Evolutionary conservation across 2,797 vertebrate species (phyloP), one percentile per base, ranked within the genome.

Genomic region (Rhadinocentrus ornatus): DNA sequence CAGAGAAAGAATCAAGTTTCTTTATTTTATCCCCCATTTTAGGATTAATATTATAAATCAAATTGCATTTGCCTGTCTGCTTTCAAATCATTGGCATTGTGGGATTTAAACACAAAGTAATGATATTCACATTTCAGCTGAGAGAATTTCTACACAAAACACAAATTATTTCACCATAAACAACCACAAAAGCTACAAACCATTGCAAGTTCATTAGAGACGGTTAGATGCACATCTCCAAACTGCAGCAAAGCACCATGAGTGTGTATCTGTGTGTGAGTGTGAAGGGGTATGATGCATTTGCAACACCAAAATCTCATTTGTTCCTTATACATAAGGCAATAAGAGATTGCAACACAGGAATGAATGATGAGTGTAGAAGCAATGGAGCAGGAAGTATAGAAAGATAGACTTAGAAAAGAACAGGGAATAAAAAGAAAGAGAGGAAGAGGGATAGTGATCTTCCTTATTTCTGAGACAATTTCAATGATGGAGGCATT

Each of bases 171-270:
- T 80, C 46, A 52, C 62, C 71, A 34, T 80, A 88, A 90, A 82
- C 78, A 89, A 86, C 85, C 79, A 77, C 73, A 22, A 76, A 75
- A 82, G 74, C 75, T 64, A 77, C 24, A 35, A 86, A 86, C 55
- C 46, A 72, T 71, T 78, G 79, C 73, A 24, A 82, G 75, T 89
- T 91, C 88, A 91, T 91, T 89, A 92, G 87, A 78, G 80, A 86
- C 73, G 85, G 79, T 85, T 88, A 83, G 88, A 90, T 89, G 91
- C 85, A 87, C 86, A 88, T 89, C 85, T 89, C 63, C 24, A 74
- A 48, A 72, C 60, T 77, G 56, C 69, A 18, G 82, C 87, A 81
- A 85, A 84, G 88, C 79, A 90, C 63, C 63, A 9, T 84, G 86
- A 89, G 89, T 59, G 37, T 56, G 4, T 32, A 11, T 35, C 13